Evolutionary conservation across 2,113 vertebrate genomes (phyloP), one percentile per base, ranked within the genome.

Genomic region (Odobenus rosmarus): DNA sequence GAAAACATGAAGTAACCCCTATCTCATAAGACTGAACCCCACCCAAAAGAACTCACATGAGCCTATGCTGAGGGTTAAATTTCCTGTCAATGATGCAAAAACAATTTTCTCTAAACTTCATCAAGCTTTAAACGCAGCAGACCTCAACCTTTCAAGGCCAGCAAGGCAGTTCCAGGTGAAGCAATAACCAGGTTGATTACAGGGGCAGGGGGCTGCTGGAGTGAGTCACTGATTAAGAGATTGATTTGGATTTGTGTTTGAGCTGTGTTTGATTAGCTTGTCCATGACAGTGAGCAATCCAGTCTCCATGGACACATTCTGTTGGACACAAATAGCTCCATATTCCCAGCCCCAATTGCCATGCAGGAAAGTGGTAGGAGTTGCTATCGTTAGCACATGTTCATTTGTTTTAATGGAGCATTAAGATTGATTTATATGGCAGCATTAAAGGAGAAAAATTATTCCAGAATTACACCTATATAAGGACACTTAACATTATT

Each of bases 111-210:
- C 96, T 87, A 87, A 97, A 97, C 97, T 61, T 49, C 59, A 95
- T 89, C 62, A 64, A 69, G 71, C 95, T 98, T 83, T 93, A 97
- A 97, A 85, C 76, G 74, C 21, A 94, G 61, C 81, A 98, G 74
- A 90, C 39, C 89, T 98, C 53, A 83, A 96, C 95, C 97, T 96
- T 74, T 67, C 71, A 95, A 90, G 26, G 80, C 86, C 96, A 94
- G 91, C 74, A 93, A 97, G 95, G 87, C 80, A 93, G 79, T 92
- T 98, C 72, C 90, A 97, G 97, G 92, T 98, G 92, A 98, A 87
- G 95, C 82, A 98, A 98, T 98, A 98, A 97, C 74, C 84, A 93
- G 95, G 82, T 55, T 98, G 97, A 98, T 98, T 98, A 95, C 96
- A 95, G 96, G 94, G 97, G 95, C 94, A 88, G 96, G 96, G 93